A percentile compares a stretch with the other conserved stretches of the same genome.
Evolutionary conservation across 2,888 invertebrate species (phyloP).

Genomic region (Catocala nupta): DNA sequence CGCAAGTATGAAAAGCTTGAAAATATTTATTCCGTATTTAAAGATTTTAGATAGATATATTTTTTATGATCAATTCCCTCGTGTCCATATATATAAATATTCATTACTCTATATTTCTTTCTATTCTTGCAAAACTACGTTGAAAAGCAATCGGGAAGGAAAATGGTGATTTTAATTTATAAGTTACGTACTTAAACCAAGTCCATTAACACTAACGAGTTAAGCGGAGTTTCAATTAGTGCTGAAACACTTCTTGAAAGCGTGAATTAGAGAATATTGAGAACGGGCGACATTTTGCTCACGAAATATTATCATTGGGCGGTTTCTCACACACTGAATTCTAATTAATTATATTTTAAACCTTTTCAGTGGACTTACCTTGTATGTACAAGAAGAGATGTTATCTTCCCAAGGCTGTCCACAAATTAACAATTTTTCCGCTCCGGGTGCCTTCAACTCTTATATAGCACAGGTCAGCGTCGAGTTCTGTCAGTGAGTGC

Average conservation of each 20-base stretch:
- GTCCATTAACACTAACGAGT: conserved; percentile 16
- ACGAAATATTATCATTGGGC: not conserved
- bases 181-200: conserved; percentile 9
- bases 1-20: no score
- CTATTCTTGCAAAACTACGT: not conserved
- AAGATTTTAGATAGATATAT: no score
- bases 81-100: no score
- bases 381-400: no score
- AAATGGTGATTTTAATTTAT: not conserved
- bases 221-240: conserved; percentile 16
- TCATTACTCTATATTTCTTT: no score
- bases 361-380: no score
- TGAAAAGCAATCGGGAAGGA: not conserved
- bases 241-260: conserved; percentile 13
- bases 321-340: not conserved
- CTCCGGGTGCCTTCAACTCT: no score
- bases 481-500: conserved; percentile 2
- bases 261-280: conserved; percentile 13
- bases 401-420: no score
- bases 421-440: no score
- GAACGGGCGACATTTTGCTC: not conserved
- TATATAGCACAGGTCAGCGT: not conserved
- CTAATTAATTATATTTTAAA: not conserved
- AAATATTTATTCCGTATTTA: no score
- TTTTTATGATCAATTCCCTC: no score